Evolutionary conservation across 2,113 vertebrate genomes (phyloP).

Genomic region (Pelecanoides urinatrix): DNA sequence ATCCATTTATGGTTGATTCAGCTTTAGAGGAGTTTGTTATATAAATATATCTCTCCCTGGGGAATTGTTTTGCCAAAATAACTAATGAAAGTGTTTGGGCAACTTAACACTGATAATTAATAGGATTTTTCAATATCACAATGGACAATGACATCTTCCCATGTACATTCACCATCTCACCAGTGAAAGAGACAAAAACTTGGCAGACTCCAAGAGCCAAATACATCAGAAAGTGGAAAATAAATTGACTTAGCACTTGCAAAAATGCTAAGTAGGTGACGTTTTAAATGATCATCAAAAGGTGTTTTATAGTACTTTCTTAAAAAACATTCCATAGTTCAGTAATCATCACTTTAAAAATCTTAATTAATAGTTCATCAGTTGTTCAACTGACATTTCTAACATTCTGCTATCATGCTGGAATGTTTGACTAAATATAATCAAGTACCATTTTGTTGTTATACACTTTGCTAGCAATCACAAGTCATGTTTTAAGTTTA

Average conservation of each 20-base stretch:
- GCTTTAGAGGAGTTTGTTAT: conserved; percentile 55
- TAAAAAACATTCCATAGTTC: background rate
- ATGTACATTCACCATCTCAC: background rate
- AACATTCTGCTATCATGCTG: background rate
- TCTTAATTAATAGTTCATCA: background rate
- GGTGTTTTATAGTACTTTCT: background rate
- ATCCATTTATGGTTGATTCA: conserved; percentile 44
- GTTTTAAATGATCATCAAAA: background rate
- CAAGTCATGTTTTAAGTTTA: conserved; percentile 29
- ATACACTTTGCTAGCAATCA: background rate
- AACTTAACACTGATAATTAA: conserved; percentile 65
- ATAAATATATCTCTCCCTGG: conserved; percentile 47
- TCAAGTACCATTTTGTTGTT: background rate
- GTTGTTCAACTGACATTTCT: background rate
- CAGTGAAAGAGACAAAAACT: conserved; percentile 7
- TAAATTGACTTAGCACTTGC: conserved; percentile 1
- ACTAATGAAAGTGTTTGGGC: conserved; percentile 53
- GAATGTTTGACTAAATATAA: background rate
- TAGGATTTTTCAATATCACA: conserved; percentile 51
- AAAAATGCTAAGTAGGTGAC: background rate
- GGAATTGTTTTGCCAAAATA: conserved; percentile 51
- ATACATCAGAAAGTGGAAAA: background rate
- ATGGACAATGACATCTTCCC: conserved; percentile 6
- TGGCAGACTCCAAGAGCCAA: background rate
- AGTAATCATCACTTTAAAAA: background rate